Evolutionary conservation across 2,113 vertebrate genomes (phyloP).

Genomic region (Talpa occidentalis): DNA sequence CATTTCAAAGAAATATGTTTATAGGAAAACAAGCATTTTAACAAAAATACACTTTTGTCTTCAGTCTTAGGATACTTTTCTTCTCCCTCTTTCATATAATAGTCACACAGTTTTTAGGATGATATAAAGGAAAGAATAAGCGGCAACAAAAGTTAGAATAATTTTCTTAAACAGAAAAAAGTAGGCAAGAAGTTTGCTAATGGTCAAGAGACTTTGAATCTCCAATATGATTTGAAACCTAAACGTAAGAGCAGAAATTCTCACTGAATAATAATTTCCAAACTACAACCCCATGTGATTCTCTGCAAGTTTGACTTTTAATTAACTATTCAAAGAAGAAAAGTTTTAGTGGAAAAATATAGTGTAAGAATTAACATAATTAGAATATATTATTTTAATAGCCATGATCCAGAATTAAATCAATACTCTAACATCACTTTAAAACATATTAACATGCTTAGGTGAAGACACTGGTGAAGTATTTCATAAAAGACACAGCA

Average conservation of each 20-base stretch:
- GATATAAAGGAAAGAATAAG: not conserved
- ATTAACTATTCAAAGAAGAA: not conserved
- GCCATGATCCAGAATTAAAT: not conserved
- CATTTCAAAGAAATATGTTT: not conserved
- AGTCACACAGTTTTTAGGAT: not conserved
- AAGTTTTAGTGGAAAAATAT: not conserved
- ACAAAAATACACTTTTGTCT: not conserved
- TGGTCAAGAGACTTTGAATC: not conserved
- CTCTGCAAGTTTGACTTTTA: conserved; percentile 11
- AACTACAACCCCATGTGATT: not conserved
- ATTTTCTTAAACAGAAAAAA: not conserved
- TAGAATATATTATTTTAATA: not conserved
- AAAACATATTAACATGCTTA: not conserved
- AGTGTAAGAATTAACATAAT: not conserved
- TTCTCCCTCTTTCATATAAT: not conserved
- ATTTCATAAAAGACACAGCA: not conserved
- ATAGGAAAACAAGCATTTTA: not conserved
- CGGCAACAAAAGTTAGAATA: not conserved
- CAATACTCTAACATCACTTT: not conserved
- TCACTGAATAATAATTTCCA: not conserved
- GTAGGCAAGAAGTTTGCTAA: not conserved
- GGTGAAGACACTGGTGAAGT: not conserved
- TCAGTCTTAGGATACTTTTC: not conserved
- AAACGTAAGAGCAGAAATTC: not conserved
- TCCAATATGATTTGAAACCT: not conserved